Evolutionary conservation across 2,113 vertebrate genomes (phyloP), one percentile per base, ranked within the genome.

Genomic region (Phyllostomus hastatus): DNA sequence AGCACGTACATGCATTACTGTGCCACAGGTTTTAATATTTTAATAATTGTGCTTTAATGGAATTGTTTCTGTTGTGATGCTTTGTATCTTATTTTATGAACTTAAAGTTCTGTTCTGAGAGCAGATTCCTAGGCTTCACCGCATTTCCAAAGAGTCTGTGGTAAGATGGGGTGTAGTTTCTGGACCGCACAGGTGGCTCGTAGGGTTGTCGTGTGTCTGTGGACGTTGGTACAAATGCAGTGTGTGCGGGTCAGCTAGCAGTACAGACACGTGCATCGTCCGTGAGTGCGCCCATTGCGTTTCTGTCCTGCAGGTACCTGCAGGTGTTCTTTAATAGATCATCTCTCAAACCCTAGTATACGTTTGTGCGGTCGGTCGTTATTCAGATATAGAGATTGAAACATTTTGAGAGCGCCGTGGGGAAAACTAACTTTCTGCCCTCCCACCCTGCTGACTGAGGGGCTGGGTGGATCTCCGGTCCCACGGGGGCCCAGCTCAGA

Each of bases 401-500:
- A 6, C 4, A 17, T 31, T 61, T 11, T 33, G 1, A 31, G 64
- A 73, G 70, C 2, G 6, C 15, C 19, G 5, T 12, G 22, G 64
- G 79, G 64, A 22, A 41, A 50, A 19, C 5, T 1, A 6, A 10
- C 8, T 33, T 64, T 22, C 14, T 4, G 12, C 0, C 10, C 4
- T 26, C 14, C 12, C 4, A 7, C 3, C 6, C 6, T 48, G 61
- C 52, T 64, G 83, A 35, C 70, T 26, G 0, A 38, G 59, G 67
- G 17, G 5, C 15, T n/a, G 17, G 31, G 61, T 38, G 1, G 79
- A 5, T 28, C 20, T 38, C 61, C 7, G 0, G 38, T 16, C 33
- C 48, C 38, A 0, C 1, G 2, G n/a, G n/a, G 5, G 4, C 35
- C 59, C 7, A 26, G 57, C 5, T 2, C 35, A 7, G 20, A 57